Percentiles rank a stretch among this genome's conserved stretches.
phyloP scores from a whole-genome alignment of 2,797 vertebrate species.

The Pristis pectinata region DNA sequence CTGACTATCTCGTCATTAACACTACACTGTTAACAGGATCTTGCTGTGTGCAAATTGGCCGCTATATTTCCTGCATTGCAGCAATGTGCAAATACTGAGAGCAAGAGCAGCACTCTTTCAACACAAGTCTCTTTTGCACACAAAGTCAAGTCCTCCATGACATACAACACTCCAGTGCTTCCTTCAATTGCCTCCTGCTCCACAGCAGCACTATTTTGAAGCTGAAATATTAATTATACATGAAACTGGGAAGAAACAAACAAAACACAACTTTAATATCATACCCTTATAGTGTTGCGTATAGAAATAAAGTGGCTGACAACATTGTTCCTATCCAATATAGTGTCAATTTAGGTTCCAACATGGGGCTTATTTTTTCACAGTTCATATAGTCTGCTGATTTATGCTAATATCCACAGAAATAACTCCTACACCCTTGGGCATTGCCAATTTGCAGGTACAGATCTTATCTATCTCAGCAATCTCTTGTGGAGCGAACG shows the following conservation, averaged over 20 bases:
- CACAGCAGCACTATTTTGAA: background rate
- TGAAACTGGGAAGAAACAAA: background rate
- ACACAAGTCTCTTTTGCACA: too few relatives aligned
- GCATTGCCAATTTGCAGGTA: conserved; percentile 42
- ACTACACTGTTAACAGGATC: too few relatives aligned
- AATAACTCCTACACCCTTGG: conserved; percentile 46
- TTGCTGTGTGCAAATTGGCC: too few relatives aligned
- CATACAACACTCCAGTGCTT: background rate
- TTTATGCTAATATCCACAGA: conserved; percentile 52
- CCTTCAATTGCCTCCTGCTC: background rate
- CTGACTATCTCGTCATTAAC: too few relatives aligned
- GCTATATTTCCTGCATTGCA: too few relatives aligned
- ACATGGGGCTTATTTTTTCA: conserved; percentile 42
- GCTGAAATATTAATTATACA: conserved; percentile 26
- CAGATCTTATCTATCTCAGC: conserved; percentile 40
- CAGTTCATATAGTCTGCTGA: conserved; percentile 46
- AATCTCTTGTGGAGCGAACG: conserved; percentile 39
- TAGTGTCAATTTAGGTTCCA: conserved; percentile 41
- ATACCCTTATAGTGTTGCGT: background rate
- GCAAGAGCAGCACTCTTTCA: too few relatives aligned
- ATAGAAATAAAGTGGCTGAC: conserved; percentile 6
- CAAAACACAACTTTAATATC: background rate
- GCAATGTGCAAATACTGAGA: too few relatives aligned
- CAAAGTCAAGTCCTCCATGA: background rate
- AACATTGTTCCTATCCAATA: conserved; percentile 24